A percentile compares a stretch with the other conserved stretches of the same genome.
phyloP scores from a whole-genome alignment of 2,888 invertebrate species.

The Ypsolopha scabrella region DNA sequence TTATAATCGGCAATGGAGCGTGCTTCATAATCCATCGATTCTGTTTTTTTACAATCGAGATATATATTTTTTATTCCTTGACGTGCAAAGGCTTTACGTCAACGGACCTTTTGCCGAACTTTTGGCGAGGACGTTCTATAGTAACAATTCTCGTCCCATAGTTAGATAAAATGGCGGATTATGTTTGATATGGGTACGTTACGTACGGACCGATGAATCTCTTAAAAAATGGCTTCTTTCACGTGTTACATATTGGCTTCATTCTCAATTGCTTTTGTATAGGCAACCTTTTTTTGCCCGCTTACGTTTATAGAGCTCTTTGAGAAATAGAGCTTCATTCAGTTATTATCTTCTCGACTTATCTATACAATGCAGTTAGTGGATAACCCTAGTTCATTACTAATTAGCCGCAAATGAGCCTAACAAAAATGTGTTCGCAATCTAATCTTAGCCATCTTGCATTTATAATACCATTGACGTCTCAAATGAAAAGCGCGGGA shows the following conservation, averaged over 20 bases:
- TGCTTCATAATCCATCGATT: constrained; percentile 43
- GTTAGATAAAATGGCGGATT: constrained; percentile 5
- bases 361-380: neutral
- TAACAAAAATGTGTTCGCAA: neutral
- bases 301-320: no score
- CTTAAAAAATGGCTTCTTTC: neutral
- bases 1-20: constrained; percentile 62
- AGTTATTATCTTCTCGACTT: neutral
- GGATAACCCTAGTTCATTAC: neutral
- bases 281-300: neutral
- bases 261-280: neutral
- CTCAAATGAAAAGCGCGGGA: constrained; percentile 18
- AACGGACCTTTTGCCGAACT: constrained; percentile 28
- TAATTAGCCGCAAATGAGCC: constrained; percentile 4
- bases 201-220: no score
- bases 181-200: constrained; percentile 4
- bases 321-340: neutral
- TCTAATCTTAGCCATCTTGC: neutral
- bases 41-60: constrained; percentile 8
- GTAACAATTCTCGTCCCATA: neutral
- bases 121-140: constrained; percentile 17
- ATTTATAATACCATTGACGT: constrained; percentile 6
- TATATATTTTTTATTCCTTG: constrained; percentile 6
- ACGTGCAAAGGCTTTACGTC: constrained; percentile 11
- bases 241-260: neutral